Percentiles rank a stretch among this genome's conserved stretches.
Conservation (phyloP, 2,888 invertebrate genomes). For the Mythimna lalbum region DNA sequence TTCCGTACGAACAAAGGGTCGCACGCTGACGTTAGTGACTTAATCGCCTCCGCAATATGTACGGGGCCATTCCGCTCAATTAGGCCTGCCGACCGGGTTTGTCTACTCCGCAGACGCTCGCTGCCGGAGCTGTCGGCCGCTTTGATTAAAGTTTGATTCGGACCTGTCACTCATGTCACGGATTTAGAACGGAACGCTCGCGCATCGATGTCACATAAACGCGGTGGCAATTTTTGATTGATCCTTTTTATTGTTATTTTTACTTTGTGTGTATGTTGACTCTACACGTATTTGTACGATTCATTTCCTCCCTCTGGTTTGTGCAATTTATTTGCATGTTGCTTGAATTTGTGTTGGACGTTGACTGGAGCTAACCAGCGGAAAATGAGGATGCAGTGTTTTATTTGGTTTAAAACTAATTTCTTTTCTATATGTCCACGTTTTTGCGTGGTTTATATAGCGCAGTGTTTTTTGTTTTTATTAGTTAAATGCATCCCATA, state of each 20-base stretch:
- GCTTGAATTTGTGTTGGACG: conserved; percentile 12
- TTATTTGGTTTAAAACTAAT: conserved; percentile 32
- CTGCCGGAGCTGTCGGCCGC: conserved; percentile 78
- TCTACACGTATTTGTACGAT: conserved; percentile 30
- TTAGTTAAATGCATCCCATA: not conserved
- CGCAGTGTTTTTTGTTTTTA: not conserved
- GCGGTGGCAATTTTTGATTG: conserved; percentile 63
- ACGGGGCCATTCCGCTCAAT: conserved; percentile 86
- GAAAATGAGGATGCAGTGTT: conserved; percentile 31
- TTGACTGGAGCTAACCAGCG: conserved; percentile 33
- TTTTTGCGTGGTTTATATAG: not conserved
- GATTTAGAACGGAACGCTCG: conserved; percentile 70
- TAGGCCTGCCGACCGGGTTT: conserved; percentile 79
- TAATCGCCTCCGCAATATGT: conserved; percentile 66
- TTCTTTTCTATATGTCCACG: conserved; percentile 5
- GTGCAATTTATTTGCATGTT: conserved; percentile 26
- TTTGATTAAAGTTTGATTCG: conserved; percentile 89
- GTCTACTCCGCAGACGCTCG: conserved; percentile 77
- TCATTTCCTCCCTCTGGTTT: conserved; percentile 29
- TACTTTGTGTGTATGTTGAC: conserved; percentile 30
- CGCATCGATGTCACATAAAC: conserved; percentile 76
- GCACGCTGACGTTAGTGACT: conserved; percentile 69
- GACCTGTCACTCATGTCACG: conserved; percentile 81
- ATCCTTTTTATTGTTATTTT: conserved; percentile 52
- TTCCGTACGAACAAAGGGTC: conserved; percentile 46